Evolutionary conservation across 2,113 vertebrate genomes (phyloP).

Genomic region (Pionites leucogaster): DNA sequence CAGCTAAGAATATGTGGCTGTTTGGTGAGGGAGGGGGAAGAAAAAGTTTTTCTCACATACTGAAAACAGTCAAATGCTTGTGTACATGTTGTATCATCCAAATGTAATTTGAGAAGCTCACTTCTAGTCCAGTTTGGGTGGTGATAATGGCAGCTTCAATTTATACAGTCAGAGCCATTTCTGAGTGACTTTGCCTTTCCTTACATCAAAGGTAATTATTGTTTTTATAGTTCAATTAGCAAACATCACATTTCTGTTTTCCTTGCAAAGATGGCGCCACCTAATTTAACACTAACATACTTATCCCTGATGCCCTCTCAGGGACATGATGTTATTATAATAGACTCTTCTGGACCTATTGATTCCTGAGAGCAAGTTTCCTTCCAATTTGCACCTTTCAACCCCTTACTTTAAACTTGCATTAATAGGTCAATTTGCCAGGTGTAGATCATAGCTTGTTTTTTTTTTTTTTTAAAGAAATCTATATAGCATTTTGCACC

Average conservation of each 20-base stretch:
- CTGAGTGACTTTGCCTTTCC: slow-evolving; percentile 64
- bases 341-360: slow-evolving; percentile 60
- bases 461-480: neutral
- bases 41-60: neutral
- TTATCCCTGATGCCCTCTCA: slow-evolving; percentile 50
- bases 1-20: neutral
- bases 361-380: slow-evolving; percentile 45
- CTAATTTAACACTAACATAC: slow-evolving; percentile 65
- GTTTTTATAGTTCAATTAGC: slow-evolving; percentile 79
- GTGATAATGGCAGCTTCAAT: slow-evolving; percentile 68
- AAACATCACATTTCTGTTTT: slow-evolving; percentile 73
- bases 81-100: neutral
- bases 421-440: slow-evolving; percentile 17
- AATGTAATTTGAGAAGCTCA: slow-evolving; percentile 43
- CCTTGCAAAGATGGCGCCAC: slow-evolving; percentile 48
- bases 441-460: neutral
- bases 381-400: slow-evolving; percentile 41
- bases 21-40: neutral
- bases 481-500: neutral
- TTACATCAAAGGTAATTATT: slow-evolving; percentile 77
- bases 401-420: slow-evolving; percentile 23
- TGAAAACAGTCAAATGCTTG: neutral
- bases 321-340: slow-evolving; percentile 58
- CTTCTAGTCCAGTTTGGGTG: slow-evolving; percentile 64
- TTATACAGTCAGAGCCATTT: slow-evolving; percentile 66